Base-by-base conservation (phyloP, 2,113 vertebrate genomes). In the Halcyon senegalensis region DNA sequence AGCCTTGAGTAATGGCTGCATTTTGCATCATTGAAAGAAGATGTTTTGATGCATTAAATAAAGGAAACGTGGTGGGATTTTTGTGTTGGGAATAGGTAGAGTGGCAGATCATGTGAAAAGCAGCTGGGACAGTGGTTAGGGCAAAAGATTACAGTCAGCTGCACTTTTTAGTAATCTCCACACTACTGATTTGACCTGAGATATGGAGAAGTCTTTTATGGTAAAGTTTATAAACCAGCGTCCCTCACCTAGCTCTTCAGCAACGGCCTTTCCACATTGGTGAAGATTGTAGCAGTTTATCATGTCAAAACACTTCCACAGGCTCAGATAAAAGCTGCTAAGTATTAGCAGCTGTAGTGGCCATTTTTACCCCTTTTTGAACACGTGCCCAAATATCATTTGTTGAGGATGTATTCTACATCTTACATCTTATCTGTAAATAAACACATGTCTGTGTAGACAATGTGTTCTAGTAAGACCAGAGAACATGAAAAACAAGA, bases 401-500 rank as follows among this genome's bases (percentile, higher is more conserved):
- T 87, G 67, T 84, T 58, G 50, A 89, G 53, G 37, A 87, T 76
- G 28, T 84, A 59, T 62, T 91, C 44, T 84, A 58, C 23, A 56
- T 68, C 68, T 70, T 28, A 70, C 24, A 28, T 15, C 35, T 72
- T 72, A 53, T 53, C 55, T 87, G 80, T 58, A 91, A 84, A 91
- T 72, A 87, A 92, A 89, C 18, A 46, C n/a, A 58, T 24, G 56
- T 50, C 50, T 41, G 12, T 21, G 10, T 58, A 73, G 86, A 67
- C 64, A n/a, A 1, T 1, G 66, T 37, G n/a, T 55, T 41, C 43
- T 69, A 28, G 51, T 78, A 87, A 87, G 53, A 81, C 23, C 68
- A 82, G 48, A 78, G 24, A 89, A 91, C 31, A 80, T 60, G 62
- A 94, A 95, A 95, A 94, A 25, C 31, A 73, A 80, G 75, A 63